A percentile compares a stretch with the other conserved stretches of the same genome.
phyloP scores from a whole-genome alignment of 2,888 invertebrate species.

The Furcula furcula region DNA sequence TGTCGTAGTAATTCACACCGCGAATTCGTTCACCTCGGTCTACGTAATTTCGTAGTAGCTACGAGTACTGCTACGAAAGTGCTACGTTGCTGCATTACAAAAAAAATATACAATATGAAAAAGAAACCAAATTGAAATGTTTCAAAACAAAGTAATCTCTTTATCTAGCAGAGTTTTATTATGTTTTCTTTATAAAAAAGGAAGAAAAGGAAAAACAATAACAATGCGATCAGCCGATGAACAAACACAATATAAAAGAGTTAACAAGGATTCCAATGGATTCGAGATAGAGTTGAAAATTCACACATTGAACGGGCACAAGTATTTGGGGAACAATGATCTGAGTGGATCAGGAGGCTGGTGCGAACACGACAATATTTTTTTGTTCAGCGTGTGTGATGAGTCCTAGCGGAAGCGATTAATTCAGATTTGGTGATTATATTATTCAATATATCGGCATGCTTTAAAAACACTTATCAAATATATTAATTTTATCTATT shows the following conservation, averaged over 20 bases:
- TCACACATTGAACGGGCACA: slow-evolving; percentile 43
- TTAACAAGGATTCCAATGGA: slow-evolving; percentile 43
- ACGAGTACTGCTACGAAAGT: slow-evolving; percentile 17
- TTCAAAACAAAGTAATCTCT: background rate
- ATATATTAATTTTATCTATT: no score
- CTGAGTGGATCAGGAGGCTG: slow-evolving; percentile 52
- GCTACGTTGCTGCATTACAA: slow-evolving; percentile 26
- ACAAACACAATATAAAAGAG: slow-evolving; percentile 41
- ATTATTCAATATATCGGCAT: no score
- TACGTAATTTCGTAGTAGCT: slow-evolving; percentile 25
- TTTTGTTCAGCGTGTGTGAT: slow-evolving; percentile 18
- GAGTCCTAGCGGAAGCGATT: slow-evolving; percentile 19
- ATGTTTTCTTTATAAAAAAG: slow-evolving; percentile 12
- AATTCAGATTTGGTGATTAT: no score
- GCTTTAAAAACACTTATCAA: no score
- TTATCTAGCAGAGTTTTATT: slow-evolving; percentile 13
- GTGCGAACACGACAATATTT: slow-evolving; percentile 49
- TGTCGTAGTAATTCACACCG: background rate
- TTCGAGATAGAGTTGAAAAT: slow-evolving; percentile 61
- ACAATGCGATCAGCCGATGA: slow-evolving; percentile 28
- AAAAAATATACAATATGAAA: no score
- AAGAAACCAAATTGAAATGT: background rate
- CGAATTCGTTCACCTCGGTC: slow-evolving; percentile 2
- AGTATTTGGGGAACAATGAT: slow-evolving; percentile 66
- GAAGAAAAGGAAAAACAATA: slow-evolving; percentile 20